phyloP scores from a whole-genome alignment of 2,888 invertebrate species.

The Cephus nigrinus region DNA sequence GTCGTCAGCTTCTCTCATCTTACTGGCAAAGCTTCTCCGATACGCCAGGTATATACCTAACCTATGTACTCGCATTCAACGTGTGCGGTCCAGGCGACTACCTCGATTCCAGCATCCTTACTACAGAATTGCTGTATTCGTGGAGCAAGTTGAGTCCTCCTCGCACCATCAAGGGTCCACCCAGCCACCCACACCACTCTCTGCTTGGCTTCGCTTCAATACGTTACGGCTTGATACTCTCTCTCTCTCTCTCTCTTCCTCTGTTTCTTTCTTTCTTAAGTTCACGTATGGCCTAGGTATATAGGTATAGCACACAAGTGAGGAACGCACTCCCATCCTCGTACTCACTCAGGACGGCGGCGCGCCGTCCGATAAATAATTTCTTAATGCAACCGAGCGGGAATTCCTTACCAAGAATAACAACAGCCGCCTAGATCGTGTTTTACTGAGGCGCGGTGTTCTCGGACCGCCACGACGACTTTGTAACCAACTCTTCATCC shows the following conservation, averaged over 20 bases:
- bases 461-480: background rate
- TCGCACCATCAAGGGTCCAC: background rate
- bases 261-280: background rate
- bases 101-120: background rate
- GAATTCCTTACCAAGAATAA: conserved; percentile 7
- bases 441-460: conserved; percentile 4
- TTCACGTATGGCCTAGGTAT: background rate
- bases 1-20: background rate
- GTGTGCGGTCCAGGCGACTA: conserved; percentile 1
- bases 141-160: background rate
- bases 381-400: conserved; percentile 8
- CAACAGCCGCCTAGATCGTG: conserved; percentile 8
- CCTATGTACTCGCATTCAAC: background rate
- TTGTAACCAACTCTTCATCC: background rate
- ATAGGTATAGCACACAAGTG: background rate
- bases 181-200: background rate
- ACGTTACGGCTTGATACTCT: background rate
- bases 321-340: background rate
- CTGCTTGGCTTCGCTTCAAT: background rate
- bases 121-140: background rate
- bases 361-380: conserved; percentile 5
- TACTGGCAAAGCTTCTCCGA: background rate
- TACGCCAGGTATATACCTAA: background rate
- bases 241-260: background rate
- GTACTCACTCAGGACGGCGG: background rate